Evolutionary conservation across 2,113 vertebrate genomes (phyloP), one percentile per base, ranked within the genome.

Genomic region (Planiliza haematocheilus): DNA sequence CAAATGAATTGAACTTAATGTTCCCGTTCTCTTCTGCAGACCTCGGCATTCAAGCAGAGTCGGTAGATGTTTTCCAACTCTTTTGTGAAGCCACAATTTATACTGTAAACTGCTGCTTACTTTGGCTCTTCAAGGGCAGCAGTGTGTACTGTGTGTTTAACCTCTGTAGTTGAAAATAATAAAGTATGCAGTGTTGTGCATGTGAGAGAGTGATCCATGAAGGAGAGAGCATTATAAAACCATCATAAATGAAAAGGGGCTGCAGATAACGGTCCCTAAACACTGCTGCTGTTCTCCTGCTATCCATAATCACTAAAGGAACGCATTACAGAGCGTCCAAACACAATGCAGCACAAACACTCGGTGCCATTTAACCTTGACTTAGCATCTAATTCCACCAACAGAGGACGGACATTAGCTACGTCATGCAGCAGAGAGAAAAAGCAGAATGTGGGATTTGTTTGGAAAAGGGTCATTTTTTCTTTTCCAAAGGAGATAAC

Each of bases 141-240:
- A n/a, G 51, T 36, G 51, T 67, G 69, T 59, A 12, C 51, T 70
- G 66, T 82, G 51, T 78, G 78, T 69, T 84, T 84, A 85, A 82
- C 84, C 78, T 86, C 77, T 78, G 72, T 67, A 77, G 84, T 62
- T 82, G 61, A 79, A 81, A 71, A 85, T 74, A 73, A 85, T 90
- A 86, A 86, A 87, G 52, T 64, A 82, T 76, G 70, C 78, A 61
- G 74, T 70, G 74, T 30, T 81, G 51, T 60, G 81, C 75, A 63
- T 21, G 64, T 69, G 76, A 88, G 83, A 76, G 76, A 71, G 79
- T 87, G 86, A 87, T 88, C 83, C 85, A 84, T 87, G 86, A 87
- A 84, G 83, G 81, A 70, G 86, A 86, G 51, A 83, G 76, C 71
- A 68, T 87, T 86, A 82, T 87, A 83, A 86, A 87, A 79, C 67